phyloP scores from a whole-genome alignment of 2,797 vertebrate species.

The Cyprinella venusta region DNA sequence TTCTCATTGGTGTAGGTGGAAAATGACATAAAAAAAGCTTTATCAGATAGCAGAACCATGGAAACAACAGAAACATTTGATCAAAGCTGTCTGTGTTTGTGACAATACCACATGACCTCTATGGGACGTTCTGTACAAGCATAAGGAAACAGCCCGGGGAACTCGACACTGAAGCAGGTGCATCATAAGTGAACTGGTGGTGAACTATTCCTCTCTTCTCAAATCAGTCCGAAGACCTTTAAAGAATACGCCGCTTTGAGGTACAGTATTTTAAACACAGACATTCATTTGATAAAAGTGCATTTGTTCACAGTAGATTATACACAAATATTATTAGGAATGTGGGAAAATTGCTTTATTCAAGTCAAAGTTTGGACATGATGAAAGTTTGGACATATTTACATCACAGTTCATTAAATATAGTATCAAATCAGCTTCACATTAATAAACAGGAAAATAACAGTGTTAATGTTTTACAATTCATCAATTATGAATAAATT shows the following conservation, averaged over 20 bases:
- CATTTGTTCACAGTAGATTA: background rate
- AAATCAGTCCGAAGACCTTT: background rate
- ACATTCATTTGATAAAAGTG: background rate
- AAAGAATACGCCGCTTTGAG: background rate
- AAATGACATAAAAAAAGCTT: background rate
- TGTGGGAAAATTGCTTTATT: background rate
- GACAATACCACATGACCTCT: background rate
- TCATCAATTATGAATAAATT: background rate
- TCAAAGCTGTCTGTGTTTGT: background rate
- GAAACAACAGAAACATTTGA: background rate
- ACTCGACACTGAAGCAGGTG: background rate
- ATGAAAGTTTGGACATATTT: background rate
- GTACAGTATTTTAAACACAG: background rate
- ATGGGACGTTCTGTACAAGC: background rate
- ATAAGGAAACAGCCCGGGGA: background rate
- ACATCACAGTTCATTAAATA: too few species aligned
- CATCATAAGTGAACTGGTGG: background rate
- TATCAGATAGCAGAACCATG: slow-evolving; percentile 14
- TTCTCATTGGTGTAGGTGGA: slow-evolving; percentile 8
- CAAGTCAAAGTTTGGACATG: background rate
- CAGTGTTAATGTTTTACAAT: background rate
- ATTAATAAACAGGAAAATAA: background rate
- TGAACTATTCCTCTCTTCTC: background rate
- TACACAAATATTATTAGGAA: background rate
- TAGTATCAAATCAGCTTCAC: background rate